These are phyloP conservation scores for Eurystomus gularis DNA, from an alignment of 2,113 vertebrate genomes.

Conservation along the genomic window DNA sequence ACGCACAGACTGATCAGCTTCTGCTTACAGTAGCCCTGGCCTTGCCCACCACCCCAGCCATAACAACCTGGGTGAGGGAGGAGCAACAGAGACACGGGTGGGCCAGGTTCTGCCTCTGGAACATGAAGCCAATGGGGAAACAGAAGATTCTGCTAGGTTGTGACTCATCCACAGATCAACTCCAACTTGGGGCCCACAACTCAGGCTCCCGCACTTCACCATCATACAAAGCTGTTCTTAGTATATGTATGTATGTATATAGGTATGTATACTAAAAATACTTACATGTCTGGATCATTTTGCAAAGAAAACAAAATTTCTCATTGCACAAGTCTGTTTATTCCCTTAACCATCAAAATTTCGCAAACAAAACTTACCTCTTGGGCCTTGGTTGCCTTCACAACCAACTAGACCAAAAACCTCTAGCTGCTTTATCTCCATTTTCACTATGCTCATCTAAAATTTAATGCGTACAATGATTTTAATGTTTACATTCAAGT, in stretches of 20 bases:
- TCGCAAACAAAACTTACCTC: slow-evolving; percentile 58
- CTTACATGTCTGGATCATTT: background rate
- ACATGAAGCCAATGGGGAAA: no score
- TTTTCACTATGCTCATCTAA: slow-evolving; percentile 72
- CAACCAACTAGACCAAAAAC: slow-evolving; percentile 72
- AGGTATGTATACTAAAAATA: background rate
- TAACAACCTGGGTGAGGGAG: no score
- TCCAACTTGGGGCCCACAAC: no score
- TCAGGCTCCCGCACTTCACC: no score
- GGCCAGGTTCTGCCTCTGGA: no score
- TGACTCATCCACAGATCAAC: no score
- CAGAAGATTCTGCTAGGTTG: no score
- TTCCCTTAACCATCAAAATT: background rate
- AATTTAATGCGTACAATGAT: background rate
- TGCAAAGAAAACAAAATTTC: background rate
- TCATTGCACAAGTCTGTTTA: background rate
- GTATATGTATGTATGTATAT: background rate
- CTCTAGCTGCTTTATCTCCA: slow-evolving; percentile 77
- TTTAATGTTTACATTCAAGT: background rate
- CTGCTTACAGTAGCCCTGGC: no score
- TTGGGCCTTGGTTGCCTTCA: slow-evolving; percentile 71
- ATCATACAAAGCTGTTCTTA: background rate
- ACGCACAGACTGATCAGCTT: no score
- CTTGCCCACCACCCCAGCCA: no score
- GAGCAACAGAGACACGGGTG: no score